Evolutionary conservation across 2,888 invertebrate genomes (phyloP).

Genomic region (Cantharis nigra): DNA sequence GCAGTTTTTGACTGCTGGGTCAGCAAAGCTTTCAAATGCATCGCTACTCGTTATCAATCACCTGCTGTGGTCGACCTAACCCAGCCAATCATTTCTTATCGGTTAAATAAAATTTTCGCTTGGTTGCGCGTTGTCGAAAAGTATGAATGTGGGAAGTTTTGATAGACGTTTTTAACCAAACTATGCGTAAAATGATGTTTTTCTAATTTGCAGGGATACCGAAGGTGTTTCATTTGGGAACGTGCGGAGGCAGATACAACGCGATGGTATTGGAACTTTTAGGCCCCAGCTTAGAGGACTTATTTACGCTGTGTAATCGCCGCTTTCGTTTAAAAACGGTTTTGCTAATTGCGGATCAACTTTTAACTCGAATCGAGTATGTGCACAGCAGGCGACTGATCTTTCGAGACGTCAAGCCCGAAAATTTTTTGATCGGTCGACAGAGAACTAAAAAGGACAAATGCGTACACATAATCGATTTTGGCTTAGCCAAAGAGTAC

Average conservation of each 20-base stretch:
- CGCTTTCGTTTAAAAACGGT: constrained; percentile 75
- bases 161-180: neutral
- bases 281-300: constrained; percentile 74
- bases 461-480: constrained; percentile 99
- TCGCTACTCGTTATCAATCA: neutral
- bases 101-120: neutral
- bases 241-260: constrained; percentile 72
- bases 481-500: constrained; percentile 99
- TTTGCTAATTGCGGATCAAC: constrained; percentile 72
- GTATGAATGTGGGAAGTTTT: neutral
- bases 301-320: constrained; percentile 73
- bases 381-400: constrained; percentile 99
- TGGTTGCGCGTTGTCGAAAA: neutral
- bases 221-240: constrained; percentile 75
- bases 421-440: constrained; percentile 99
- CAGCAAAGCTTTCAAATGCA: neutral
- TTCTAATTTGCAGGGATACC: constrained; percentile 61
- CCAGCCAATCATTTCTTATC: neutral
- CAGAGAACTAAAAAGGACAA: constrained; percentile 97
- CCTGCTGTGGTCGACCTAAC: neutral
- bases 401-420: constrained; percentile 99
- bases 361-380: constrained; percentile 96
- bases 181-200: neutral
- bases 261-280: constrained; percentile 75
- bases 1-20: neutral